Conservation (phyloP, 2,797 vertebrate genomes). For the Gymnothorax reevesii region DNA sequence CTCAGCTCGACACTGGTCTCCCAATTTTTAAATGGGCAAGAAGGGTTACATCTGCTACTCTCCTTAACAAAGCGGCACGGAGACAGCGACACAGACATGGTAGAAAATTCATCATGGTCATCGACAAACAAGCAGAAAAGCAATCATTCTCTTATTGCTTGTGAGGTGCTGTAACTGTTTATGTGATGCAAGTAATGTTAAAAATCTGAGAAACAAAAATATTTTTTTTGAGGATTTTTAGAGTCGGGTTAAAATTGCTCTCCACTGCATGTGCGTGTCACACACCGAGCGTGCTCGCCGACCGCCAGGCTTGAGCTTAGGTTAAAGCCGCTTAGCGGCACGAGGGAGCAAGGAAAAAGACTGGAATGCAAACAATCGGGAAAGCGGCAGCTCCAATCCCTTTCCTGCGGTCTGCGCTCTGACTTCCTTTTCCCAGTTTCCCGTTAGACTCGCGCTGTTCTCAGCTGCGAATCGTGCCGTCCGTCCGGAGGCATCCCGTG, state of each 20-base stretch:
- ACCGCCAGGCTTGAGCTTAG: background rate
- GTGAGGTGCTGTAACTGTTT: background rate
- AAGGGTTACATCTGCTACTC: slow-evolving; percentile 66
- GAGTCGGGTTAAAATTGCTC: background rate
- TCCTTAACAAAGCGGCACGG: slow-evolving; percentile 65
- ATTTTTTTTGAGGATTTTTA: background rate
- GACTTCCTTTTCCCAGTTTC: slow-evolving; percentile 50
- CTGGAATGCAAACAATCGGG: background rate
- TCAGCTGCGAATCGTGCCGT: slow-evolving; percentile 16
- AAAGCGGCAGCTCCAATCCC: slow-evolving; percentile 21
- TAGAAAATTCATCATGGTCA: background rate
- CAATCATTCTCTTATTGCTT: background rate
- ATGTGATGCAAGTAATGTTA: background rate
- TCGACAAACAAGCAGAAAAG: background rate
- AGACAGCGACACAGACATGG: background rate
- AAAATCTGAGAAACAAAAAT: background rate
- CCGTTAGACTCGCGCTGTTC: slow-evolving; percentile 34
- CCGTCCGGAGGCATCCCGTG: slow-evolving; percentile 32
- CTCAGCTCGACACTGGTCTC: slow-evolving; percentile 53
- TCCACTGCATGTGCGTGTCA: background rate
- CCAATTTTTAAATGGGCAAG: slow-evolving; percentile 48
- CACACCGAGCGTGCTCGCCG: background rate
- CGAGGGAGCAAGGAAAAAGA: background rate
- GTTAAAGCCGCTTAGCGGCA: background rate
- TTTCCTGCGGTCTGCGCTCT: slow-evolving; percentile 51